Base-by-base conservation (phyloP, 2,797 vertebrate genomes). In the Crenichthys baileyi region DNA sequence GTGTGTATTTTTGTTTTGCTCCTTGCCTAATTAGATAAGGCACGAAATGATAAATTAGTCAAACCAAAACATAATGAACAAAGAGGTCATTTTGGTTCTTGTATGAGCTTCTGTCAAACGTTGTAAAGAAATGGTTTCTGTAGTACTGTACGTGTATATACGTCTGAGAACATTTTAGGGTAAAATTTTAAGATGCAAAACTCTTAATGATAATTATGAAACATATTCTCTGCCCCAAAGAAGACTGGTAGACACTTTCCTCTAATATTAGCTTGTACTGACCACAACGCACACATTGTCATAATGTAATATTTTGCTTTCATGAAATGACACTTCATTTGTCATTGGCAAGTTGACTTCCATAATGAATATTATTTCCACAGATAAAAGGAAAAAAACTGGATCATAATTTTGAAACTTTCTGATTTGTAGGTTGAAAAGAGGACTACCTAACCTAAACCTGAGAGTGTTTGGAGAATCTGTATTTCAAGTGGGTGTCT, bases 261-360 rank as follows among this genome's bases (percentile, higher is more conserved):
- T 83, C 87, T 92, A 46, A 87, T 91, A 92, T 93, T 93, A 91
- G 84, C 70, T 75, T 46, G 61, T 75, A 85, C 50, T 22, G 11
- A 83, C 85, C 86, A 75, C 84, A 78, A 82, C 85, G 83, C 75
- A 79, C 79, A 80, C 67, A 36, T 36, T 36, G 36, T 36, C 36
- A 36, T 36, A 36, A 36, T 4, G 36, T 36, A 36, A 36, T 36
- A 36, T 36, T 3, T 4, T 36, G 36, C 36, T 36, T 3, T 36
- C 36, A 36, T 67, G 63, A 12, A 67, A 41, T 39, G 20, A 11
- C 36, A 5, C 18, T 41, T 24, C 8, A 41, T 67, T 41, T 67
- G 1, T 22, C 9, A 7, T 41, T 67, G 61, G 31, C 61, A 16
- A 11, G 18, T 8, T 36, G 20, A 65, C 31, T 65, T 65, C 26